Evolutionary conservation across 2,888 invertebrate species (phyloP), one percentile per base, ranked within the genome.

Genomic region (Cataglyphis altisquamis): DNA sequence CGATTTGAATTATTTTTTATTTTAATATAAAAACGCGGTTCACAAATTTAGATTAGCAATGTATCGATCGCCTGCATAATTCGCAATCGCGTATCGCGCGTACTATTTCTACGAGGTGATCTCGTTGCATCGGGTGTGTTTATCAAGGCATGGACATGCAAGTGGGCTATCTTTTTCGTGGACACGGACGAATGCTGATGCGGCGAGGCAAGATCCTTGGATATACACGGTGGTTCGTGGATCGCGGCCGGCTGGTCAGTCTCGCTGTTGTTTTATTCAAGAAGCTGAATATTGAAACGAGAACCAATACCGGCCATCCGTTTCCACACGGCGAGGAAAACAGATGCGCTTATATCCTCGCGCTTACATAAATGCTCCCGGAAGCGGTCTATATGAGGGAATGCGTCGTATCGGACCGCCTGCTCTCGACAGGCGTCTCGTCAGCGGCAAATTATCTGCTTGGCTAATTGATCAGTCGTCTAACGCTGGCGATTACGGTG

Each of bases 391-490:
- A 29, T 39, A 18, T 39, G n/a, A n/a, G n/a, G 15, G 36, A 85
- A 60, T 84, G 74, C 57, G 18, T 25, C 18, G 41, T 45, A 32
- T 64, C 39, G 48, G 64, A 66, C 82, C 77, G 68, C 60, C 57
- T 82, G 63, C 57, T 78, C 73, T 45, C 63, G 67, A 83, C 82
- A 62, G 66, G 73, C 74, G 66, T 66, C 64, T 80, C 21, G 70
- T 48, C 60, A 74, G 63, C 60, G 57, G 85, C 86, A 88, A 92
- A 91, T 92, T 91, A 91, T 88, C 87, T 83, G 88, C 73, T 85
- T 85, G 90, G 89, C 88, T 91, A 92, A 93, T 92, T 92, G 91
- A 93, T 90, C 91, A 89, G 90, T 90, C 90, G 91, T 90, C 88
- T 90, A 90, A 89, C 88, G 88, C 82, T 85, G 83, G 87, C 86